phyloP scores from a whole-genome alignment of 1,140 invertebrate species.

The Zophobas atratus region DNA sequence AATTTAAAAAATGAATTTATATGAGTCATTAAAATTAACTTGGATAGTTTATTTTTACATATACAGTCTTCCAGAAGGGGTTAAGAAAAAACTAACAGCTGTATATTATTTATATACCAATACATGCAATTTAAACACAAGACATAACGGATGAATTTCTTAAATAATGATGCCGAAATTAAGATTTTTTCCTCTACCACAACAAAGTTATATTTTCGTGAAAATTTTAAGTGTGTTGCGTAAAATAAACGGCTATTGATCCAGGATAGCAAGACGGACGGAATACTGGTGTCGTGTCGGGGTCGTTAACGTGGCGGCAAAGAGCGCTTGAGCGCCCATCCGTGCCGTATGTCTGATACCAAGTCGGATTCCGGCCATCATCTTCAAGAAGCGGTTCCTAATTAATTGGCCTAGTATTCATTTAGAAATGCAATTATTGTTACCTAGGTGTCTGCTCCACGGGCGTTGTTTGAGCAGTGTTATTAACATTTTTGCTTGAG shows the following conservation, averaged over 20 bases:
- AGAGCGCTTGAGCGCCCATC: slow-evolving; percentile 58
- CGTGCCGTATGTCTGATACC: slow-evolving; percentile 51
- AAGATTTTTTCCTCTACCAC: too few species aligned
- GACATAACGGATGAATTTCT: too few species aligned
- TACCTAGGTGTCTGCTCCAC: slow-evolving; percentile 4
- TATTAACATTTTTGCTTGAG: not conserved
- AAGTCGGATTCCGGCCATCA: slow-evolving; percentile 45
- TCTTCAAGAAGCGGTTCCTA: slow-evolving; percentile 47
- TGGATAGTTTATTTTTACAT: too few species aligned
- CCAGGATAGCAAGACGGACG: slow-evolving; percentile 18
- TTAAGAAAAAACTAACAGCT: too few species aligned
- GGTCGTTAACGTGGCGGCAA: slow-evolving; percentile 58
- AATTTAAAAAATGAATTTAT: too few species aligned
- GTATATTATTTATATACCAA: too few species aligned
- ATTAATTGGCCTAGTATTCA: slow-evolving; percentile 38
- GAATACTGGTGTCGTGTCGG: slow-evolving; percentile 47
- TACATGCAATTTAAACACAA: too few species aligned
- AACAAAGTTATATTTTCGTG: not conserved
- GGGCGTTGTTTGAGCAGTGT: not conserved
- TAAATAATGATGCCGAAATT: too few species aligned
- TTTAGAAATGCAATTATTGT: slow-evolving; percentile 27
- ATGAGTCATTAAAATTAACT: too few species aligned
- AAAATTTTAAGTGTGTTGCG: slow-evolving; percentile 3
- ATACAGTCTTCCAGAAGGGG: too few species aligned
- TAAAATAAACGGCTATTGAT: slow-evolving; percentile 41